Percentiles rank a stretch among this genome's conserved stretches.
phyloP scores from a whole-genome alignment of 2,113 vertebrate genomes.

The Heterotilapia buettikoferi region DNA sequence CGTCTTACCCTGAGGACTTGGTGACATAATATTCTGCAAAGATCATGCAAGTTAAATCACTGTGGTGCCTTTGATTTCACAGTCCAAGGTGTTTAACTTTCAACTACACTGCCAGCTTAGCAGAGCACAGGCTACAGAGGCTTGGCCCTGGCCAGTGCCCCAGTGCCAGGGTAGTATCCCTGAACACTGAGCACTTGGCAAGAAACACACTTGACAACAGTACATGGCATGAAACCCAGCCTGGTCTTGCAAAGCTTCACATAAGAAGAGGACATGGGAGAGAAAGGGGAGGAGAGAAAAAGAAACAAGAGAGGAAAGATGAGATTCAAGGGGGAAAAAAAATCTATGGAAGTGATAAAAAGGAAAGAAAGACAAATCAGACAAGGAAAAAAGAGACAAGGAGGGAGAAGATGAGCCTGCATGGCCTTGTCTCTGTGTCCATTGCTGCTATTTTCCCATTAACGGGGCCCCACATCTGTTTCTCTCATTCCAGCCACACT shows the following conservation, averaged over 20 bases:
- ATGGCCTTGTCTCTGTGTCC: constrained; percentile 46
- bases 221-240: constrained; percentile 17
- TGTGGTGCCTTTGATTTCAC: constrained; percentile 47
- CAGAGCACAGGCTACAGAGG: constrained; percentile 34
- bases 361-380: neutral
- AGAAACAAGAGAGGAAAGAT: neutral
- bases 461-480: constrained; percentile 71
- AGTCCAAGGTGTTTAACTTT: constrained; percentile 53
- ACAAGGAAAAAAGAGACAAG: neutral
- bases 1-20: neutral
- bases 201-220: neutral
- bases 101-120: constrained; percentile 46
- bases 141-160: constrained; percentile 17
- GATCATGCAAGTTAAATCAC: constrained; percentile 39
- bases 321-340: neutral
- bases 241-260: neutral
- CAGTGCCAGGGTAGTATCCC: constrained; percentile 41
- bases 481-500: constrained; percentile 60
- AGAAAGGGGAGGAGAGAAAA: neutral
- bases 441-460: constrained; percentile 51
- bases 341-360: neutral
- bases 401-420: constrained; percentile 1
- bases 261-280: neutral
- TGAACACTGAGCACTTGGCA: constrained; percentile 43
- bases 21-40: constrained; percentile 40